phyloP scores from a whole-genome alignment of 92 coral and sea anemone genomes.

The Blastomussa wellsi region DNA sequence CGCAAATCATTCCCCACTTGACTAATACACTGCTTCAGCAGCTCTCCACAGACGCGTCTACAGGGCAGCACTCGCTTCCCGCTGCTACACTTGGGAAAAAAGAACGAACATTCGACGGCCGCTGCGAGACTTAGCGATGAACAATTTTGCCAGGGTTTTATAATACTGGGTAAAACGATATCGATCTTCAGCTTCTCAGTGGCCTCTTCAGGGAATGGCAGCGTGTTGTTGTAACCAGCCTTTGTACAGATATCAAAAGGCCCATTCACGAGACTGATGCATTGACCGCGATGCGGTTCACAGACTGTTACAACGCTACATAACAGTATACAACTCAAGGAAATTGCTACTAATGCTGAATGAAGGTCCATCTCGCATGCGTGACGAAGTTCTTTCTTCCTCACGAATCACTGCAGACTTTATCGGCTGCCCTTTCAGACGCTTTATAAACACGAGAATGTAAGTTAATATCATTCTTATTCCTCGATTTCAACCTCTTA shows the following conservation, averaged over 20 bases:
- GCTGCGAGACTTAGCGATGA: neutral
- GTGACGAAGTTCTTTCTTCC: neutral
- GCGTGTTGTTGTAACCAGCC: constrained; percentile 54
- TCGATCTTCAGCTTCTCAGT: neutral
- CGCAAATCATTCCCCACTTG: neutral
- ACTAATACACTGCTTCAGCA: constrained; percentile 24
- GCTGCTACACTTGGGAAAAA: constrained; percentile 32
- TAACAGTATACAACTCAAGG: neutral
- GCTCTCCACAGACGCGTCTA: constrained; percentile 37
- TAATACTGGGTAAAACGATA: neutral
- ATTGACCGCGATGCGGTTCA: constrained; percentile 8
- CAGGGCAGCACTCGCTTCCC: constrained; percentile 30
- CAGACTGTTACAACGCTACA: neutral
- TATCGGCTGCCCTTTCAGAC: neutral
- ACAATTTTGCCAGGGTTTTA: neutral
- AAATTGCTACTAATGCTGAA: constrained; percentile 14
- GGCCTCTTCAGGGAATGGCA: constrained; percentile 14
- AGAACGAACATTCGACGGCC: constrained; percentile 12
- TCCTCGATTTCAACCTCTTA: neutral
- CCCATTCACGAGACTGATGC: constrained; percentile 12
- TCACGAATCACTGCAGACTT: neutral
- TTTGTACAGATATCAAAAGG: constrained; percentile 26
- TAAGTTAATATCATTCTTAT: neutral
- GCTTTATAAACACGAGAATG: neutral
- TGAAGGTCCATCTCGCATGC: neutral